Base-by-base conservation (phyloP, 2,797 vertebrate species). In the Vultur gryphus region DNA sequence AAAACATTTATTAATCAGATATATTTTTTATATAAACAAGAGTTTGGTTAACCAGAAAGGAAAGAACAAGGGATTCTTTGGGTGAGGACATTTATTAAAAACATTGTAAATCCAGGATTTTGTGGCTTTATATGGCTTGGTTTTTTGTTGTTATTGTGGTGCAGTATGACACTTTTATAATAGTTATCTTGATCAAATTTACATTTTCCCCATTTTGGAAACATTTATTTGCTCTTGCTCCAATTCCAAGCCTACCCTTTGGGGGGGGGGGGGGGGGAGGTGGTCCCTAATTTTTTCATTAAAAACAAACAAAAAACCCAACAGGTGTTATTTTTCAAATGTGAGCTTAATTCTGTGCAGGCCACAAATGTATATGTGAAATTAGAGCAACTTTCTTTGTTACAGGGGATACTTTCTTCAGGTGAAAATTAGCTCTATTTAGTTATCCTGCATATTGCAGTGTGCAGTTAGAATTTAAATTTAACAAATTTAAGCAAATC, bases 21-120 rank as follows among this genome's bases (percentile, higher is more conserved):
- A 92, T 98, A 98, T 98, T 98, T 98, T 98, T 98, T 98, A 97
- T 98, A 98, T 96, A 86, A 96, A 93, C 69, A 94, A 77, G 54
- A 89, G 90, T 96, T 93, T 97, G 96, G 69, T 83, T 97, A 96
- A 95, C 83, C 93, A 94, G 71, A 96, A 94, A 89, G 90, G 82
- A 97, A 93, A 94, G 67, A 95, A 66, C 39, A 91, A 88, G 58
- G 33, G 46, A 83, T 90, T 91, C 59, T 69, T 85, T 93, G 77
- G 64, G 37, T 91, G 71, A 96, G 41, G 39, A 66, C 52, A 33
- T 90, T 62, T 90, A 82, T 95, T 94, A 91, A 71, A 90, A 93
- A 57, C 52, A 57, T n/a, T 84, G 49, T 76, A 59, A 64, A 89
- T 93, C 89, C 81, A 96, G 62, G 72, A 91, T 90, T 87, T 95